Evolutionary conservation across 2,113 vertebrate species (phyloP).

Genomic region (Zosterops borbonicus): DNA sequence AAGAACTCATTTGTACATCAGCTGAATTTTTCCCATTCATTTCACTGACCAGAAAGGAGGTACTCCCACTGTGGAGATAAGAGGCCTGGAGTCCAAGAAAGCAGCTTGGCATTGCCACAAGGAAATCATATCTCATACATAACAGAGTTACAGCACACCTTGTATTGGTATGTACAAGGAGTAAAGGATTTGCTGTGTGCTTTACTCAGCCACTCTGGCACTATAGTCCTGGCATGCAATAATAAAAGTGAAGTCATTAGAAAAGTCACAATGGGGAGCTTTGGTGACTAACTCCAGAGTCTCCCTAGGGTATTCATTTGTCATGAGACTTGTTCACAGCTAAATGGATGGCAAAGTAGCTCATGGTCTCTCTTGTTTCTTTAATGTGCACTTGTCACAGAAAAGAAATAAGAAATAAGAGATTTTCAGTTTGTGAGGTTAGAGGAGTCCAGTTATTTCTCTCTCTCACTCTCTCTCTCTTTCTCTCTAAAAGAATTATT

Average conservation of each 20-base stretch:
- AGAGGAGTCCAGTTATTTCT: not conserved
- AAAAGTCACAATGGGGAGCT: not conserved
- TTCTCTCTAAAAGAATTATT: not conserved
- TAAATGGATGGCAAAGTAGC: not conserved
- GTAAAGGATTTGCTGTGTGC: not conserved
- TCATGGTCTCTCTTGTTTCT: not conserved
- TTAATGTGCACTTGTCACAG: not conserved
- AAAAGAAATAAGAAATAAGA: not conserved
- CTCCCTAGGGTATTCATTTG: not conserved
- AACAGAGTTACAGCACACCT: not conserved
- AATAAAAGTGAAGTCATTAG: not conserved
- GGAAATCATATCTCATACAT: not conserved
- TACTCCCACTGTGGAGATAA: not conserved
- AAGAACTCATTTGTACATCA: not conserved
- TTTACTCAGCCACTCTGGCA: not conserved
- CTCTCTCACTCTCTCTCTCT: not conserved
- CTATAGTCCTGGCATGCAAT: not conserved
- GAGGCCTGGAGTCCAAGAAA: not conserved
- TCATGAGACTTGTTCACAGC: not conserved
- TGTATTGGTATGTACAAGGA: rapidly evolving
- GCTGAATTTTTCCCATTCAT: not conserved
- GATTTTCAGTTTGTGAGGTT: not conserved
- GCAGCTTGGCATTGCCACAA: not conserved
- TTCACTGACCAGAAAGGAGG: not conserved
- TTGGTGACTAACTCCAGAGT: not conserved